Conservation (phyloP, 2,797 vertebrate species). For the Ctenopoma kingsleyae region DNA sequence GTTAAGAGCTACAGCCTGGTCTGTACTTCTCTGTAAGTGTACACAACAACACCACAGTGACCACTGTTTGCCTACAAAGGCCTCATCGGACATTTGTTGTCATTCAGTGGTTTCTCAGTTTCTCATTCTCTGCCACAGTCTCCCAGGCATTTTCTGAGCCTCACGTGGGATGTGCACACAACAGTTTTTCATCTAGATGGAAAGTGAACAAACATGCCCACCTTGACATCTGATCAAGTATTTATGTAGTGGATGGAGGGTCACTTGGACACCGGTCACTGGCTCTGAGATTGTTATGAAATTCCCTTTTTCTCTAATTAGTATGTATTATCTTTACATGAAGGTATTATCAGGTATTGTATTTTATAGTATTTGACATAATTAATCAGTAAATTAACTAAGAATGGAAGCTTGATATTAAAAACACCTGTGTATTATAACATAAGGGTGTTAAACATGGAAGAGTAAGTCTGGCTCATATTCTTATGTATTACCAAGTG, state of each 20-base stretch:
- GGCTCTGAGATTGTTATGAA: conserved; percentile 24
- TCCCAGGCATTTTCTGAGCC: conserved; percentile 27
- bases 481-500: too few relatives aligned
- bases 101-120: conserved; percentile 58
- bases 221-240: conserved; percentile 69
- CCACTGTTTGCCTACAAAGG: conserved; percentile 57
- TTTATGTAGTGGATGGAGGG: conserved; percentile 44
- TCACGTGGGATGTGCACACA: conserved; percentile 26
- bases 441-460: too few relatives aligned
- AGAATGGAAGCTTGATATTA: too few relatives aligned
- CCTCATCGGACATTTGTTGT: conserved; percentile 51
- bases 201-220: conserved; percentile 64
- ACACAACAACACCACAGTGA: conserved; percentile 45
- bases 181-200: conserved; percentile 50
- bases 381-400: too few relatives aligned
- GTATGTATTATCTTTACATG: not conserved
- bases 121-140: conserved; percentile 51
- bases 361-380: not conserved
- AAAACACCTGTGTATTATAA: too few relatives aligned
- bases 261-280: conserved; percentile 1
- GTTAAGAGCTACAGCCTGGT: conserved; percentile 2
- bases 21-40: conserved; percentile 27
- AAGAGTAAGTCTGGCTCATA: too few relatives aligned
- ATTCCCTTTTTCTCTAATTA: conserved; percentile 14
- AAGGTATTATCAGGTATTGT: not conserved